A percentile compares a stretch with the other conserved stretches of the same genome.
These are phyloP conservation scores for Calameuta idolon DNA, from an alignment of 2,888 invertebrate species.

Conservation along the genomic window DNA sequence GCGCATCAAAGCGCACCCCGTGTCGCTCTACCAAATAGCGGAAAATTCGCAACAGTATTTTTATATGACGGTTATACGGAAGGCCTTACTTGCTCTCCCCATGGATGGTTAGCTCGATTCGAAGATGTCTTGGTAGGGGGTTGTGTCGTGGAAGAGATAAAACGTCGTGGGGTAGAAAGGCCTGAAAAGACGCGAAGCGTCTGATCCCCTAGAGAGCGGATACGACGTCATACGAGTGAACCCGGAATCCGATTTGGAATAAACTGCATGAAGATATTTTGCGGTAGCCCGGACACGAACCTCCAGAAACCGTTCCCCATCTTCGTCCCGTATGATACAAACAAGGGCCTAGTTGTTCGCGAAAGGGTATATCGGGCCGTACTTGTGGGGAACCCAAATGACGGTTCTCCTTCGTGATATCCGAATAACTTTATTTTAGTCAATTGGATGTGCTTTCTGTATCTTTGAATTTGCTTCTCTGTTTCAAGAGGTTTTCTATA, in stretches of 20 bases:
- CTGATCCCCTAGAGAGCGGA: conserved; percentile 45
- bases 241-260: conserved; percentile 55
- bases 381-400: conserved; percentile 32
- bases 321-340: neutral
- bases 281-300: conserved; percentile 15
- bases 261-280: conserved; percentile 50
- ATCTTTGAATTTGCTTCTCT: neutral
- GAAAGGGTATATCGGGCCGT: conserved; percentile 36
- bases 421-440: conserved; percentile 40
- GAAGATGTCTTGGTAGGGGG: neutral
- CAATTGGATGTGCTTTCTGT: conserved; percentile 25
- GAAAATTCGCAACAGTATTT: conserved; percentile 36
- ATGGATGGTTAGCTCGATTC: neutral
- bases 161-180: conserved; percentile 32
- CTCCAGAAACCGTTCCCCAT: neutral
- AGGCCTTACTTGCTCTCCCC: neutral
- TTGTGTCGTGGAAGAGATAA: conserved; percentile 15
- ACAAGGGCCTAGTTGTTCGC: conserved; percentile 5
- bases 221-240: conserved; percentile 51
- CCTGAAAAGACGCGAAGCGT: conserved; percentile 34
- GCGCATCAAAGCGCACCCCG: conserved; percentile 23
- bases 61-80: neutral
- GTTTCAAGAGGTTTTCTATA: neutral
- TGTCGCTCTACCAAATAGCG: conserved; percentile 26
- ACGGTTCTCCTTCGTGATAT: conserved; percentile 26